phyloP scores from a whole-genome alignment of 2,888 invertebrate species.

The Scrobipalpa costella region DNA sequence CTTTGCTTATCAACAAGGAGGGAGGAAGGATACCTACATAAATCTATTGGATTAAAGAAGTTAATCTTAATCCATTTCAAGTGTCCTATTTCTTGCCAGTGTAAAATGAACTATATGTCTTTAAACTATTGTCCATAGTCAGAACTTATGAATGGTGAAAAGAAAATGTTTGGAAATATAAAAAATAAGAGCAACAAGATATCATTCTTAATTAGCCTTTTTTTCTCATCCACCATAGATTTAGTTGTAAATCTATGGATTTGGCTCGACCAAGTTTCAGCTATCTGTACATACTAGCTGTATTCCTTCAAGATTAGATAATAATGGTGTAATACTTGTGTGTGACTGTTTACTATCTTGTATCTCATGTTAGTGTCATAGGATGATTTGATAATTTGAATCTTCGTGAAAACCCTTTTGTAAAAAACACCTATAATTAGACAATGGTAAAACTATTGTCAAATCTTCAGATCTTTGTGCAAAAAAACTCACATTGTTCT shows the following conservation, averaged over 20 bases:
- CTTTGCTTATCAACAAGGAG: background rate
- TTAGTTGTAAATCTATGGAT: background rate
- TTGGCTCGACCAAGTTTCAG: background rate
- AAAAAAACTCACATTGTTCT: too few species aligned
- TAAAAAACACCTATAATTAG: too few species aligned
- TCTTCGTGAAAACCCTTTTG: too few species aligned
- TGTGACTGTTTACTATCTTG: conserved; percentile 4
- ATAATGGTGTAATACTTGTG: background rate
- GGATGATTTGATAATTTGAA: too few species aligned
- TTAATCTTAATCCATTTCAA: conserved; percentile 1
- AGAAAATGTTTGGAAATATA: too few species aligned
- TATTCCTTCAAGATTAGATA: conserved; percentile 4
- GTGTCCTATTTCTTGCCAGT: background rate
- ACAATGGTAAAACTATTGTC: too few species aligned
- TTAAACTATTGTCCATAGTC: too few species aligned
- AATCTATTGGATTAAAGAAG: background rate
- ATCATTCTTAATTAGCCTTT: too few species aligned
- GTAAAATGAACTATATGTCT: too few species aligned
- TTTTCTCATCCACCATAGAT: background rate
- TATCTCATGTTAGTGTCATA: background rate
- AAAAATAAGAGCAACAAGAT: too few species aligned
- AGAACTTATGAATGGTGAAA: too few species aligned
- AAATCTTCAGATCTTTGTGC: too few species aligned
- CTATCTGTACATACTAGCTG: background rate
- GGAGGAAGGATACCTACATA: background rate